Base-by-base conservation (phyloP, 2,113 vertebrate species). In the Nerophis ophidion region DNA sequence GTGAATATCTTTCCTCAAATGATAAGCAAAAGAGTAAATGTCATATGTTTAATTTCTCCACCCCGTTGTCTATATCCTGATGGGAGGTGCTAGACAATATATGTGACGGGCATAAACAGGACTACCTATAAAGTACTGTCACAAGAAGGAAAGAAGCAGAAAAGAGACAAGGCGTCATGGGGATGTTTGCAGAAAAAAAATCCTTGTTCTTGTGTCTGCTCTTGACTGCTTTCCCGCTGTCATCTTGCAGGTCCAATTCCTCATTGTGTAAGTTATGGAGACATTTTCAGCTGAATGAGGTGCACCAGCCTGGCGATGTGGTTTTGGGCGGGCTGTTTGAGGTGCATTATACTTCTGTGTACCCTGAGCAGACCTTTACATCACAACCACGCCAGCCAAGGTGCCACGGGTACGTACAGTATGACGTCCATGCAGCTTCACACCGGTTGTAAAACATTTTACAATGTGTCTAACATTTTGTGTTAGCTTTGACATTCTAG, bases 311-410 rank as follows among this genome's bases (percentile, higher is more conserved):
- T 56, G 87, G 87, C 44, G 85, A 90, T 15, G 68, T 89, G 49
- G 63, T 89, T 38, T 74, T 90, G 0, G 87, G 87, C 8, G 84
- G 81, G 19, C 77, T 89, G 26, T 84, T 89, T 62, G 81, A 60
- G 50, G 40, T 89, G 81, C 68, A 81, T 65, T 57, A 68, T 51
- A 38, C 68, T 74, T 34, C 48, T 74, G 16, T 36, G 46, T 17
- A 17, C 68, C 82, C 63, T 13, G 71, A 82, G 42, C 40, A 82
- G 50, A 57, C 45, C 51, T 88, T 83, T 49, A 84, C 61, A 44
- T 16, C n/a, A 47, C 33, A 36, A 35, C 77, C 86, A 6, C 44
- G 49, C n/a, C 63, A 85, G 48, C 13, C 63, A 36, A 53, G 69
- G 9, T 89, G 87, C 54, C 71, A 65, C 4, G 51, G 77, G 86